Conservation (phyloP, 2,113 vertebrate species). For the Cettia cetti region DNA sequence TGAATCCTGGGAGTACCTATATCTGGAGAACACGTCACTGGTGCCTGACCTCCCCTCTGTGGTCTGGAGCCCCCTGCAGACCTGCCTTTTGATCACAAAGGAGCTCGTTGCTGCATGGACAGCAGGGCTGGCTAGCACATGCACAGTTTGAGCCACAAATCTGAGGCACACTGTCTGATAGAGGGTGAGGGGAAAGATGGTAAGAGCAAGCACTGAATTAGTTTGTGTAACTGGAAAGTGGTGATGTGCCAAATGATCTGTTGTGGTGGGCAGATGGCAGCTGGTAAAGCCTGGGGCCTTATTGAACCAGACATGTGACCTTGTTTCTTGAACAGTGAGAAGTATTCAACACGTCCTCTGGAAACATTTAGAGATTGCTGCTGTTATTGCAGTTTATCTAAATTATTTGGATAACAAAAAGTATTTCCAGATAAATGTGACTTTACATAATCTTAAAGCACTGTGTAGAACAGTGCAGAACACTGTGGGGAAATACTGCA, state of each 20-base stretch:
- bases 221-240: neutral
- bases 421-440: neutral
- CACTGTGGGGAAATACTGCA: neutral
- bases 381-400: neutral
- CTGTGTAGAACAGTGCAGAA: neutral
- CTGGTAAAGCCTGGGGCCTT: neutral
- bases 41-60: neutral
- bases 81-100: neutral
- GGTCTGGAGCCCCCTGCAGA: neutral
- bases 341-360: neutral
- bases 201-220: neutral
- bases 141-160: neutral
- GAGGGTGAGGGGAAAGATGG: neutral
- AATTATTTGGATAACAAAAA: neutral
- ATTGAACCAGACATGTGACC: neutral
- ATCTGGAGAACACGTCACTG: neutral
- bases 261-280: neutral
- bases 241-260: neutral
- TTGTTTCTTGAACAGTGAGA: neutral
- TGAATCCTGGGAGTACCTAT: neutral
- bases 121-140: neutral
- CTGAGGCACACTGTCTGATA: rapidly evolving
- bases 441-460: neutral
- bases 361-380: neutral
- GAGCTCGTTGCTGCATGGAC: rapidly evolving